These are phyloP conservation scores for Mellivora capensis DNA, from an alignment of 2,113 vertebrate genomes.

Conservation along the genomic window DNA sequence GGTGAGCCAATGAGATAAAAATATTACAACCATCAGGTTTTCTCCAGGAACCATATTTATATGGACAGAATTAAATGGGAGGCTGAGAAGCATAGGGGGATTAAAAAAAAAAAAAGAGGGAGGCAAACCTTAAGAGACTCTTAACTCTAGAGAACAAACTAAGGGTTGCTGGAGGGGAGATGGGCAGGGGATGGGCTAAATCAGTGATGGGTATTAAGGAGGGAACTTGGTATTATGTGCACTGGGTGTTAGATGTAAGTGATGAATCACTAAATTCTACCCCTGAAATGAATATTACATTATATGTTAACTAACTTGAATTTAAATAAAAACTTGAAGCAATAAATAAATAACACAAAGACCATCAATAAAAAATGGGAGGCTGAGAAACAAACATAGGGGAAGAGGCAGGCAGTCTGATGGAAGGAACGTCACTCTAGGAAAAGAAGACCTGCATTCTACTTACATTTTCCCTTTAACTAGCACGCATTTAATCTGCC, in stretches of 20 bases:
- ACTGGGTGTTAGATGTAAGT: neutral
- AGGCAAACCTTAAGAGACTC: neutral
- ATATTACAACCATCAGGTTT: slow-evolving; percentile 27
- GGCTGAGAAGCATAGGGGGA: neutral
- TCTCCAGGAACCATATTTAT: neutral
- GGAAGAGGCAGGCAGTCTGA: neutral
- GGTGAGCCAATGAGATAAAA: slow-evolving; percentile 17
- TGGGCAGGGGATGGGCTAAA: neutral
- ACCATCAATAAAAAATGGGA: neutral
- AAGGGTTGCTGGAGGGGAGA: neutral
- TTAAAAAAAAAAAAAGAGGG: neutral
- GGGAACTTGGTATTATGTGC: neutral
- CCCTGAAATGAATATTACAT: neutral
- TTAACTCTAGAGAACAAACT: neutral
- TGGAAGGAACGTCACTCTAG: neutral
- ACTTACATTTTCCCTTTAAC: neutral
- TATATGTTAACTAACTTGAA: neutral
- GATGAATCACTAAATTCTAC: neutral
- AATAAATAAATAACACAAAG: neutral
- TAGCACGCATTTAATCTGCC: neutral
- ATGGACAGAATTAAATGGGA: neutral
- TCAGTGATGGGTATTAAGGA: neutral
- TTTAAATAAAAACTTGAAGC: neutral
- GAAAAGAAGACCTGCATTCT: neutral
- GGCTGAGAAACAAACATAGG: neutral